Evolutionary conservation across 1,140 invertebrate genomes (phyloP).

Genomic region (Delia radicum): DNA sequence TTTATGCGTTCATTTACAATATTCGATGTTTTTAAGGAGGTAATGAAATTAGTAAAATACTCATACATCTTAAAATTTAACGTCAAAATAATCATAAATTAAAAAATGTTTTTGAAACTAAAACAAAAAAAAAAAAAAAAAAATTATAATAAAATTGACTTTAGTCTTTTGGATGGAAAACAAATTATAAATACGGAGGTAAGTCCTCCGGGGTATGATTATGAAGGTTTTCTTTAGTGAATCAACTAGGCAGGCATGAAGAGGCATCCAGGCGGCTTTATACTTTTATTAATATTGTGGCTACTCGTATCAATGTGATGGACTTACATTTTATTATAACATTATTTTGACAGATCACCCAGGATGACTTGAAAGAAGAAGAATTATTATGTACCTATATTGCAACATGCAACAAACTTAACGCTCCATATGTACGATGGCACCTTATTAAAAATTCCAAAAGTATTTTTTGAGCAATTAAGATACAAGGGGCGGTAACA

Average conservation of each 20-base stretch:
- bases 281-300: neutral
- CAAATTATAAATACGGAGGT: neutral
- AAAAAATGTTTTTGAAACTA: neutral
- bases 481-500: conserved; percentile 20
- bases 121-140: neutral
- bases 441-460: conserved; percentile 16
- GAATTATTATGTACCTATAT: neutral
- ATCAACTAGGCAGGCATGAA: neutral
- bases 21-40: neutral
- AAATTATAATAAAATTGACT: neutral
- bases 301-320: neutral
- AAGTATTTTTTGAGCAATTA: conserved; percentile 13
- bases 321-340: conserved; percentile 22
- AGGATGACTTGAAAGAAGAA: neutral
- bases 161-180: neutral
- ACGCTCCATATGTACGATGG: neutral
- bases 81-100: conserved; percentile 9
- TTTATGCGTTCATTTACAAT: neutral
- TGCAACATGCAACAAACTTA: neutral
- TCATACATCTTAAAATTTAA: conserved; percentile 6
- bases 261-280: neutral
- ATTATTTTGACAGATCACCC: conserved; percentile 24
- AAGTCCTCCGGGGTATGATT: neutral
- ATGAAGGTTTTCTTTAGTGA: neutral
- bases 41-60: conserved; percentile 19